Evolutionary conservation across 1,140 invertebrate species (phyloP), one percentile per base, ranked within the genome.

Genomic region (Drosophila melanica): DNA sequence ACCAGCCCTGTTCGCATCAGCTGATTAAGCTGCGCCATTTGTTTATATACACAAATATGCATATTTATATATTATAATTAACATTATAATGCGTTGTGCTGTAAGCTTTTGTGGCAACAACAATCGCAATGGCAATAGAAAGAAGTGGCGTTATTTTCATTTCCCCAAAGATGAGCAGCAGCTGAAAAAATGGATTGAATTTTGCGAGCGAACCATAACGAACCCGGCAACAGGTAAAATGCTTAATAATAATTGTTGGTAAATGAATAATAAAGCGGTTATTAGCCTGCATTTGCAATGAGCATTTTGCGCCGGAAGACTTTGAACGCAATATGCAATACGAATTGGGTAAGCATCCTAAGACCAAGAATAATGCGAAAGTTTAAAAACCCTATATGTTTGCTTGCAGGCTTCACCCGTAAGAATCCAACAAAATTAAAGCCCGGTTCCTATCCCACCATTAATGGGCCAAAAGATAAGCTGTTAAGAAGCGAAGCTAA

Each of bases 301-400:
- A 74, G 12, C 79, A 81, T 35, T 81, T 81, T 33, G 54, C 59
- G 0, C 12, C 75, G 1, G 41, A 68, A 0, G 79, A 77, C 20
- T 81, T 81, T 51, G 74, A 81, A 14, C 44, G 74, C 0, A 81
- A 81, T 77, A 59, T 81, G 65, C 74, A 81, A 65, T 81, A 60
- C 35, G 74, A 77, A 39, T 20, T 81, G 10, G 68, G 68, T 65
- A 37, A 65, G 44, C n/a, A 20, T 8, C 42, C 7, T 2, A 7
- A 27, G 7, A 1, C 33, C 3, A 35, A 10, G 2, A 1, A 7
- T 18, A 37, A 27, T 4, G 7, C 7, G 14, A 1, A 23, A 11
- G 7, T 42, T 1, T 12, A 27, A n/a, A 5, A 10, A 45, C 7
- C 7, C 2, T 16, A 12, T 5, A 18, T 1, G 12, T 9, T 27